Base-by-base conservation (phyloP, 2,113 vertebrate species). In the Sapayoa aenigma region DNA sequence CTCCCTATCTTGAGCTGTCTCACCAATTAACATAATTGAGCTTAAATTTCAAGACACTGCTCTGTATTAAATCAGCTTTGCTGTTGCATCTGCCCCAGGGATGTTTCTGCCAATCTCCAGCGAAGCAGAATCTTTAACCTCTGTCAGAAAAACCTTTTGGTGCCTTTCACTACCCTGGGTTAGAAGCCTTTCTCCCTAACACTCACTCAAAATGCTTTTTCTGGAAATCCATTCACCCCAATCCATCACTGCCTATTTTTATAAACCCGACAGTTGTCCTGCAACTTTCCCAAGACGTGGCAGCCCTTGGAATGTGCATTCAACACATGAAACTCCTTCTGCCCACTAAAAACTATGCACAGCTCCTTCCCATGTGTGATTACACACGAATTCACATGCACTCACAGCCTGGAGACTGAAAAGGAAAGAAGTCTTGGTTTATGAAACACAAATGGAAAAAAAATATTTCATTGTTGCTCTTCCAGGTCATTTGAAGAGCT, bases 361-460 rank as follows among this genome's bases (percentile, higher is more conserved):
- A 2, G 1, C 6, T 55, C 23, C 52, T 22, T 9, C 6, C 78
- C 21, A 0, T 0, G 5, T 3, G 16, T 0, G 8, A 4, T 2
- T 16, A 28, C 1, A 2, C 39, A 2, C 0, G 69, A 77, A 21
- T 37, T 75, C 81, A 25, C 16, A 8, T 1, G 35, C 16, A 60
- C 12, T 23, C 2, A 12, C 25, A 53, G 49, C 78, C 85, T 25
- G 16, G 18, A 33, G 69, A 4, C 8, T 12, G 10, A 12, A 31
- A 63, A 12, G 2, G 19, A 30, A 65, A 47, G 5, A 47, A 28
- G 62, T 2, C n/a, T 4, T 30, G 18, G 3, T 21, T 60, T 62
- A 65, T 3, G 49, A 49, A 89, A 19, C 49, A 37, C 56, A 77
- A 30, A 47, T 5, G 3, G 1, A 58, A 12, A 39, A 39, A 55